Evolutionary conservation across 2,797 vertebrate genomes (phyloP), one percentile per base, ranked within the genome.

Genomic region (Lepidocolaptes lacrymiger): DNA sequence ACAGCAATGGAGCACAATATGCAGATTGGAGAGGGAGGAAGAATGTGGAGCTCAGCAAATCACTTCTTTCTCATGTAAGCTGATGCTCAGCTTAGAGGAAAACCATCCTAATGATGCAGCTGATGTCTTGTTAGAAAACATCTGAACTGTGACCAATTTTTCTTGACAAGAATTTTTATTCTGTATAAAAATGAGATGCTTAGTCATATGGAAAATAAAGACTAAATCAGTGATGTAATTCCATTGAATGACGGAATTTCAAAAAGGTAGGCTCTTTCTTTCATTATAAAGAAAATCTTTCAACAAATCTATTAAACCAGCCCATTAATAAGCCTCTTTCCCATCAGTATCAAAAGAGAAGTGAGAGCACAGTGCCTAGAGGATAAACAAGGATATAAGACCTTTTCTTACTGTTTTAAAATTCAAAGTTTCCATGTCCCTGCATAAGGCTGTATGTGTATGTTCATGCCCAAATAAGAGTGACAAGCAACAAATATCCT

Each of bases 101-200:
- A 96, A 83, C 30, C 61, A 80, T 72, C 89, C 89, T 96, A 91
- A 90, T 87, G 95, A 91, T 79, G 44, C 95, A 97, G 91, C 94
- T 96, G 92, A 85, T 90, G 93, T 95, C 96, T 97, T 97, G 94
- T 97, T 97, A 98, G 97, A 89, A 97, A 97, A 94, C 87, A 96
- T 91, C 94, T 95, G 95, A 97, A 93, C 94, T 95, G 94, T 96
- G 95, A 97, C 94, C 96, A 97, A 95, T 96, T 97, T 97, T 96
- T 97, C 95, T 96, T 96, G 96, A 97, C 97, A 97, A 97, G 86
- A 97, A 95, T 93, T 97, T 96, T 92, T 95, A 96, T 98, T 97
- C 78, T 96, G 91, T 89, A 95, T 92, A 94, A 95, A 97, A 97
- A 96, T 86, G 78, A 93, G 73, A 89, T 97, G 96, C 93, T 97